Base-by-base conservation (phyloP, 2,113 vertebrate genomes). In the Anolis carolinensis region DNA sequence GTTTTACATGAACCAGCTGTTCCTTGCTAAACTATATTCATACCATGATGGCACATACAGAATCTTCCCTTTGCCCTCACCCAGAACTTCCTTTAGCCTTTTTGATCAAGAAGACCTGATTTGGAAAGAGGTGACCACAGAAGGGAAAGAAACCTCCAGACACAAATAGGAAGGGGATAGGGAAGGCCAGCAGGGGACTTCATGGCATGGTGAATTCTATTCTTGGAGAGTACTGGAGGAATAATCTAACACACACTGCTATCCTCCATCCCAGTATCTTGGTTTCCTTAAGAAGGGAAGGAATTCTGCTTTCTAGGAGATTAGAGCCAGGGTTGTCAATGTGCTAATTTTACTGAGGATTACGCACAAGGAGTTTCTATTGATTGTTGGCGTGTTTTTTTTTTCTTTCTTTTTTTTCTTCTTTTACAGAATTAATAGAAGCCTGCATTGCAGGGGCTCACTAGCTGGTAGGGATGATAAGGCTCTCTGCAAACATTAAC, bases 271-370 rank as follows among this genome's bases (percentile, higher is more conserved):
- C 16, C 10, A 34, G 25, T 39, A 72, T 48, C 2, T 23, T 77
- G n/a, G 14, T 14, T 82, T 48, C 65, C 48, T 89, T 73, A 59
- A 25, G 5, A n/a, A 6, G 34, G 55, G 18, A 25, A 55, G 1
- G 79, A 59, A 89, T 72, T 83, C 23, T 88, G 82, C 90, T 92
- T 92, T 90, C 88, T 81, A 94, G 85, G 87, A 89, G 91, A 94
- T 94, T 90, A 82, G 36, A 84, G n/a, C 75, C 83, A 68, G 79
- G 76, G 78, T 20, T 89, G 90, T 79, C 82, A 89, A 92, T 90
- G 89, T 84, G 87, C 85, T 95, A 92, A 92, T 95, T 94, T 94
- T 80, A 74, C 74, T 85, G 84, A 89, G 90, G 80, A 92, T 93
- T 95, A 90, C 7, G 4, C 85, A 91, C 1, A 0, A 90, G 91